A percentile compares a stretch with the other conserved stretches of the same genome.
Conservation (phyloP, 1,140 invertebrate species). For the Brachionus paranguensis region DNA sequence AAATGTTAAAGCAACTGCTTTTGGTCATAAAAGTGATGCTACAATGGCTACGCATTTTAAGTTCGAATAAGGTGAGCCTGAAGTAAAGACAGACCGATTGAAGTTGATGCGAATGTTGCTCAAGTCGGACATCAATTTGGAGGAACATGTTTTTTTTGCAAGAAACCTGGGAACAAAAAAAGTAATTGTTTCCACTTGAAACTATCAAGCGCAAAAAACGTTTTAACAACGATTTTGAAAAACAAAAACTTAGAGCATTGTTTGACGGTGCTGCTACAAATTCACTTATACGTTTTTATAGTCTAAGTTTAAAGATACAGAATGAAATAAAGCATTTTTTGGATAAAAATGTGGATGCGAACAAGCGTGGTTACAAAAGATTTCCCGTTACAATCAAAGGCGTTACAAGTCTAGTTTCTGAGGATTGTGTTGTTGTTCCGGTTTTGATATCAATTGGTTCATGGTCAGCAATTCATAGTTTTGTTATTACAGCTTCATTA, state of each 20-base stretch:
- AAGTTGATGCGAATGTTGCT: not conserved
- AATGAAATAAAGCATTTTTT: not conserved
- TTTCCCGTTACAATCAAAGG: not conserved
- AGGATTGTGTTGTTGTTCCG: not conserved
- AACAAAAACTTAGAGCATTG: not conserved
- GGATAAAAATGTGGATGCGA: not conserved
- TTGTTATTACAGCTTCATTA: not conserved
- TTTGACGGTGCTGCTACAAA: not conserved
- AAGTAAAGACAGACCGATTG: not conserved
- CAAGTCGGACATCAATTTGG: not conserved
- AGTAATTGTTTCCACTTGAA: no score
- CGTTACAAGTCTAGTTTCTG: not conserved
- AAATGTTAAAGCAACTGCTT: not conserved
- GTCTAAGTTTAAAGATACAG: not conserved
- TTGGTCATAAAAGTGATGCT: not conserved
- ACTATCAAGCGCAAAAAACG: no score
- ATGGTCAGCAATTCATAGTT: slow-evolving; percentile 11
- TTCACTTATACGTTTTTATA: not conserved
- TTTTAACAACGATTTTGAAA: not conserved
- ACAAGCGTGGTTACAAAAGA: not conserved
- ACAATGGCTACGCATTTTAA: not conserved
- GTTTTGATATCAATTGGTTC: not conserved
- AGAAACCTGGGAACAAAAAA: not conserved
- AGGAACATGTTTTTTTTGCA: not conserved
- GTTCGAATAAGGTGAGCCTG: not conserved